phyloP scores from a whole-genome alignment of 2,888 invertebrate species.

The Sphaerophoria rueppellii region DNA sequence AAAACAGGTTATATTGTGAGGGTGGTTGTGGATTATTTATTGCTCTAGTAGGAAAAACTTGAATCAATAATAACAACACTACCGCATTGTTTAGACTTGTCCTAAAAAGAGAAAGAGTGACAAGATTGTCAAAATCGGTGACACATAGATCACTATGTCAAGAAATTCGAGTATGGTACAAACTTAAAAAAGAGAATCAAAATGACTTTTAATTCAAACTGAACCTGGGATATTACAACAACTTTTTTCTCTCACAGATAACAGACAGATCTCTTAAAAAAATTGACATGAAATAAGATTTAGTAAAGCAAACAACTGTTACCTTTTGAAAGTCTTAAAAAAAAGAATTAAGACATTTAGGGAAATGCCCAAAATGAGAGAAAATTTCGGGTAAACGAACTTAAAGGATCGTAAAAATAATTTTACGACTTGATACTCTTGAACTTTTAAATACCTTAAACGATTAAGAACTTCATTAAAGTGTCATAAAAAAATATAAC shows the following conservation, averaged over 20 bases:
- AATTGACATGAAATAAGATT: neutral
- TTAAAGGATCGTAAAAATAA: constrained; percentile 29
- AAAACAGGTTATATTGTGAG: constrained; percentile 20
- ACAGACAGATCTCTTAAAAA: too few relatives aligned
- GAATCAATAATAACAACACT: neutral
- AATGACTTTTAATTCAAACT: too few relatives aligned
- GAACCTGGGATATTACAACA: too few relatives aligned
- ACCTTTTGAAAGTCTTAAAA: neutral
- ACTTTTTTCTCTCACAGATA: too few relatives aligned
- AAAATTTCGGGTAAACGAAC: constrained; percentile 21
- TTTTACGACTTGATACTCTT: constrained; percentile 16
- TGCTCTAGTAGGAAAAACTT: neutral
- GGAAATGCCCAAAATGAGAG: too few relatives aligned
- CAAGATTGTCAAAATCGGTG: too few relatives aligned
- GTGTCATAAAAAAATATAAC: constrained; percentile 33
- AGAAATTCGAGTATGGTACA: too few relatives aligned
- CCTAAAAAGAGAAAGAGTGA: neutral
- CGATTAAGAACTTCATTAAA: constrained; percentile 39
- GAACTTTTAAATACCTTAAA: constrained; percentile 16
- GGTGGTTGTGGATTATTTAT: constrained; percentile 28
- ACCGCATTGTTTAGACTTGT: neutral
- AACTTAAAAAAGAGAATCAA: too few relatives aligned
- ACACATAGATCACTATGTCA: too few relatives aligned
- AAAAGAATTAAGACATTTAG: neutral
- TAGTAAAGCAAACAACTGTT: neutral